phyloP scores from a whole-genome alignment of 2,797 vertebrate genomes.

The Myioborus melanocephalus region DNA sequence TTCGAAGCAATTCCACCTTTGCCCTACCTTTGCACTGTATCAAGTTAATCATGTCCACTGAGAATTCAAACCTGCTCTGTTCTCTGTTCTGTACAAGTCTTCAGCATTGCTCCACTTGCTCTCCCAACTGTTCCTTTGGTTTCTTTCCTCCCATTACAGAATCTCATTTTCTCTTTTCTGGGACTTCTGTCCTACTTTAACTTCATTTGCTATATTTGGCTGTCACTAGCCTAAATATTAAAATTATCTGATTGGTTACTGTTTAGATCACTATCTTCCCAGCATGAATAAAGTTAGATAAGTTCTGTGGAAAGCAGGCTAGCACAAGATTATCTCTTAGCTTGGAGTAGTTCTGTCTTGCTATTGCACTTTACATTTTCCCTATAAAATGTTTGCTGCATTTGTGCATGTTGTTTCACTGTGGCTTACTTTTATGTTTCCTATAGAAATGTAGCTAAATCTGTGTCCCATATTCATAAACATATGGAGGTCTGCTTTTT shows the following conservation, averaged over 20 bases:
- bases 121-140: background rate
- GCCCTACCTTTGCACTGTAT: conserved; percentile 36
- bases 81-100: conserved; percentile 36
- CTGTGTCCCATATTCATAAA: background rate
- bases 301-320: background rate
- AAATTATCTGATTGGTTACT: conserved; percentile 6
- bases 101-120: conserved; percentile 28
- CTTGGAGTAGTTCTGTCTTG: background rate
- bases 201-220: conserved; percentile 35
- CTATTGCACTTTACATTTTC: background rate
- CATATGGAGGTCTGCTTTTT: background rate
- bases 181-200: conserved; percentile 37
- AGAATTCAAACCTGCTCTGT: conserved; percentile 43
- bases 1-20: conserved; percentile 59
- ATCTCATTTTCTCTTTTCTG: conserved; percentile 34
- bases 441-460: background rate
- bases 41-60: conserved; percentile 43
- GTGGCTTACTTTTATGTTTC: background rate
- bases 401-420: background rate
- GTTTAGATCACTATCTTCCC: conserved; percentile 11
- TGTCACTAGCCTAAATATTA: conserved; percentile 35
- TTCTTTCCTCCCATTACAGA: background rate
- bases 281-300: background rate
- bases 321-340: background rate
- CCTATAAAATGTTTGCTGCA: background rate